Conservation (phyloP, 2,888 invertebrate species). For the Lasioglossum villosulum region DNA sequence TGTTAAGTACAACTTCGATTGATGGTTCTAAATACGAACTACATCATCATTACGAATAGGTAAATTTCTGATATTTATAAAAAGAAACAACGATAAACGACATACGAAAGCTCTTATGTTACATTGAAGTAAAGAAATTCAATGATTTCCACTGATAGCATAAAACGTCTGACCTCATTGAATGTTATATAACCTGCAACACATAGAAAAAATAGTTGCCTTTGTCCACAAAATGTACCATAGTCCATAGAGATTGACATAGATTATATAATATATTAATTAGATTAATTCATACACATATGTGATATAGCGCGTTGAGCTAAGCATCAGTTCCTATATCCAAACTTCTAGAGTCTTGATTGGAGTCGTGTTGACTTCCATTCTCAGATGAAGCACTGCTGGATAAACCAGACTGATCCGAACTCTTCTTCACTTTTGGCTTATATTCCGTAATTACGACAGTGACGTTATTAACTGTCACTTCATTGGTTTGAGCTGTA, state of each 20-base stretch:
- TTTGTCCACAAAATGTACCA: slow-evolving; percentile 67
- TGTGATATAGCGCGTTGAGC: slow-evolving; percentile 68
- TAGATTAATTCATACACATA: slow-evolving; percentile 76
- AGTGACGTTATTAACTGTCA: slow-evolving; percentile 98
- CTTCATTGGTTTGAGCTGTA: slow-evolving; percentile 96
- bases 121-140: slow-evolving; percentile 53
- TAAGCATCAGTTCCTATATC: slow-evolving; percentile 84
- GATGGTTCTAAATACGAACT: slow-evolving; percentile 6
- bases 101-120: slow-evolving; percentile 25
- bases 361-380: slow-evolving; percentile 85
- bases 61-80: slow-evolving; percentile 29
- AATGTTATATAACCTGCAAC: slow-evolving; percentile 64
- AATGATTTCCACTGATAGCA: slow-evolving; percentile 74
- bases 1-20: slow-evolving; percentile 57
- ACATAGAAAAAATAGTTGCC: slow-evolving; percentile 67
- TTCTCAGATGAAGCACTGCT: slow-evolving; percentile 85
- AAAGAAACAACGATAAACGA: slow-evolving; percentile 45
- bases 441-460: slow-evolving; percentile 98
- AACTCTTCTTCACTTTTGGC: slow-evolving; percentile 87
- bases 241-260: slow-evolving; percentile 71
- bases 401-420: slow-evolving; percentile 84
- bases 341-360: slow-evolving; percentile 84
- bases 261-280: slow-evolving; percentile 77
- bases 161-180: slow-evolving; percentile 73
- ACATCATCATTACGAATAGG: slow-evolving; percentile 31